Evolutionary conservation across 2,113 vertebrate genomes (phyloP).

Genomic region (Poicephalus meyeri): DNA sequence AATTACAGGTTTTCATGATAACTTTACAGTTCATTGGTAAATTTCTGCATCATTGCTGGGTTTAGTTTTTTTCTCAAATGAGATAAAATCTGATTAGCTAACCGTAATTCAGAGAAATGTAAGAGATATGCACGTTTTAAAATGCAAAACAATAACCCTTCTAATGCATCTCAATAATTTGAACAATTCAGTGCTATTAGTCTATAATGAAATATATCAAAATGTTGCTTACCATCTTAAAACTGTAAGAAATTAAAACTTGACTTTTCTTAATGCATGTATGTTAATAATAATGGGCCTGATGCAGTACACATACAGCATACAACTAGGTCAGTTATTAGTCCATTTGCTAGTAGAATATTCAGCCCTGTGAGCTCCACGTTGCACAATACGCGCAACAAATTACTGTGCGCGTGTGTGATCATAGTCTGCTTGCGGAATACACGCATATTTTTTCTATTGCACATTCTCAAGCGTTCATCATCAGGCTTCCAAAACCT

Average conservation of each 20-base stretch:
- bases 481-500: background rate
- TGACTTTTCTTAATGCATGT: background rate
- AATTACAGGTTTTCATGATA: background rate
- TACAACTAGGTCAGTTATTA: background rate
- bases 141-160: background rate
- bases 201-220: background rate
- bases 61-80: background rate
- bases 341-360: background rate
- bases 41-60: background rate
- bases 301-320: background rate
- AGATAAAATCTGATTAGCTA: background rate
- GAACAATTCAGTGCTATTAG: background rate
- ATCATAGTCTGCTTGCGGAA: background rate
- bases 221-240: background rate
- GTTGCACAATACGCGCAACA: background rate
- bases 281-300: background rate
- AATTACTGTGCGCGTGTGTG: accelerated
- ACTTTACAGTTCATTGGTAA: background rate
- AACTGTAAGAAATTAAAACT: background rate
- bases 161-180: background rate
- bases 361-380: background rate
- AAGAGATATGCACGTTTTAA: background rate
- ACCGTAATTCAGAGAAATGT: background rate
- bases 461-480: background rate
- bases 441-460: background rate